phyloP scores from a whole-genome alignment of 2,888 invertebrate genomes.

The Athrips mouffetella region DNA sequence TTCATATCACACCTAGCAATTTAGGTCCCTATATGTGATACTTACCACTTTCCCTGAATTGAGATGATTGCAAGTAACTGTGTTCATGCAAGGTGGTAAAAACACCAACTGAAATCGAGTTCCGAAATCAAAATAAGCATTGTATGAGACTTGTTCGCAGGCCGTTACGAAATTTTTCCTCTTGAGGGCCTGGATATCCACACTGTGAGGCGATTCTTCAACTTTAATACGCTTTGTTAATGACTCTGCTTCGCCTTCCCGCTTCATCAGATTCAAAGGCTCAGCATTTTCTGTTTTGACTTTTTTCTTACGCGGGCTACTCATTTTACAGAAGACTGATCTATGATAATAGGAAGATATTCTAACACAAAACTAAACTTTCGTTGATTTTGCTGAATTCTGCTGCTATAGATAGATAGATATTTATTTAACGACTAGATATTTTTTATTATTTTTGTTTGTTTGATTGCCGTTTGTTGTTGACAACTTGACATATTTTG shows the following conservation, averaged over 20 bases:
- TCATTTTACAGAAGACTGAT: constrained; percentile 29
- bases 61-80: constrained; percentile 42
- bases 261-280: constrained; percentile 26
- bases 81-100: constrained; percentile 49
- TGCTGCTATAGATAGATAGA: no score
- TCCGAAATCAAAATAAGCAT: constrained; percentile 48
- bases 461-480: no score
- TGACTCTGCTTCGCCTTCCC: constrained; percentile 28
- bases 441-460: no score
- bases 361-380: not conserved
- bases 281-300: constrained; percentile 26
- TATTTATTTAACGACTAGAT: no score
- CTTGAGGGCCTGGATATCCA: constrained; percentile 39
- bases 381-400: not conserved
- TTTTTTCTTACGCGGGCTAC: constrained; percentile 50
- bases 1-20: no score
- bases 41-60: constrained; percentile 31
- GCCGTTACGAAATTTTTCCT: constrained; percentile 60
- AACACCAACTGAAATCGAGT: constrained; percentile 47
- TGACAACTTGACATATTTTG: no score
- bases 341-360: not conserved
- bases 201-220: constrained; percentile 28
- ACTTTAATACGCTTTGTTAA: constrained; percentile 39
- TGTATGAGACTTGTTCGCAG: constrained; percentile 56
- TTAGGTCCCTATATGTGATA: no score